A percentile compares a stretch with the other conserved stretches of the same genome.
Conservation (phyloP, 2,113 vertebrate species). For the Psittacus erithacus region DNA sequence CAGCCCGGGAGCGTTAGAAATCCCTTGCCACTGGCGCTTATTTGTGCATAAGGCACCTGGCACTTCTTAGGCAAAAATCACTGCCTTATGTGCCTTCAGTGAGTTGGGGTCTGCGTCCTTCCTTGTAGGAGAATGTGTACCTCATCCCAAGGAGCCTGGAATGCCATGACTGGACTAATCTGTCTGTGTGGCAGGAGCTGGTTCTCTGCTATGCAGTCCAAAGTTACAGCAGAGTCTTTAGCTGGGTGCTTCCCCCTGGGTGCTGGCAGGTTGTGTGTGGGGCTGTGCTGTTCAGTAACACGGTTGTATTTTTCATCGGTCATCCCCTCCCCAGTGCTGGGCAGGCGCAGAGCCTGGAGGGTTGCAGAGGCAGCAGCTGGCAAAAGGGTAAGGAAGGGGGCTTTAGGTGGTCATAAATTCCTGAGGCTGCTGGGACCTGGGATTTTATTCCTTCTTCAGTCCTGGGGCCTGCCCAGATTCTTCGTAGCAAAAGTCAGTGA, state of each 20-base stretch:
- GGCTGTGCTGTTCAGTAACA: background rate
- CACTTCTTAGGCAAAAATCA: background rate
- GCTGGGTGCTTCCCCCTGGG: background rate
- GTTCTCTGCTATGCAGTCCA: fast-evolving
- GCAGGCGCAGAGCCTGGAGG: background rate
- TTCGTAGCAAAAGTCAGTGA: background rate
- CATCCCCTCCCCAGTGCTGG: background rate
- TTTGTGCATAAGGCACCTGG: conserved; percentile 34
- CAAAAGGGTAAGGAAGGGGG: background rate
- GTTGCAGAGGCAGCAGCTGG: background rate
- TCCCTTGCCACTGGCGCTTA: background rate
- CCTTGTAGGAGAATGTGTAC: background rate
- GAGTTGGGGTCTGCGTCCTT: background rate
- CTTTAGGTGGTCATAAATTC: background rate
- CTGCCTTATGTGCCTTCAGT: background rate
- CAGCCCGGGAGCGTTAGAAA: background rate
- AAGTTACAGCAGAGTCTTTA: background rate
- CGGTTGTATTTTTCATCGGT: fast-evolving
- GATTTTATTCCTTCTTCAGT: background rate
- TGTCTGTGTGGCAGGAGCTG: background rate
- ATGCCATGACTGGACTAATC: fast-evolving
- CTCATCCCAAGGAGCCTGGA: background rate
- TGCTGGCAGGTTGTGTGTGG: background rate
- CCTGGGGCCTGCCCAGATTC: background rate
- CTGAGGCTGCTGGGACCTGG: background rate